Evolutionary conservation across 2,888 invertebrate genomes (phyloP).

Genomic region (Emmelina monodactyla): DNA sequence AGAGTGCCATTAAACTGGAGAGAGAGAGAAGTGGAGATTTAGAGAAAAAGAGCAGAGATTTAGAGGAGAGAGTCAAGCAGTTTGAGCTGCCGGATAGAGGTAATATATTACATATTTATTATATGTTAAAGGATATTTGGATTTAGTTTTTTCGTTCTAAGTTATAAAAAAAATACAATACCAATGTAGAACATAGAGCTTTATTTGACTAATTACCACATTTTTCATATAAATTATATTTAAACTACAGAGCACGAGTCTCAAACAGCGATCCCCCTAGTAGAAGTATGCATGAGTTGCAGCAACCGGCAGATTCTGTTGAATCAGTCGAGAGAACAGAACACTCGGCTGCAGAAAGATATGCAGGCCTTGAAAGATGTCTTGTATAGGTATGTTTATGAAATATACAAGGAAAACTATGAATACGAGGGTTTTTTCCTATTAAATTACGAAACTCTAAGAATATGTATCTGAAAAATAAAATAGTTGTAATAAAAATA

Average conservation of each 20-base stretch:
- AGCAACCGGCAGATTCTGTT: constrained; percentile 58
- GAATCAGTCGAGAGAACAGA: constrained; percentile 58
- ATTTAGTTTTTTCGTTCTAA: too few relatives aligned
- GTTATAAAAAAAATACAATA: not conserved
- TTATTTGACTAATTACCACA: too few relatives aligned
- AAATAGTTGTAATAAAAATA: too few relatives aligned
- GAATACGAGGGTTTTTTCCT: too few relatives aligned
- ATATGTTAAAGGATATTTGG: too few relatives aligned
- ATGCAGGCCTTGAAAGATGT: constrained; percentile 78
- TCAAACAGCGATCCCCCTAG: constrained; percentile 36
- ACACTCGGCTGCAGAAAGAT: constrained; percentile 69
- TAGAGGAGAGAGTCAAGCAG: constrained; percentile 42
- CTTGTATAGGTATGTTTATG: constrained; percentile 67
- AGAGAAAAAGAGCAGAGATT: constrained; percentile 36
- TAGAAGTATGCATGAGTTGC: constrained; percentile 55
- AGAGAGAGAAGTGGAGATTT: constrained; percentile 34
- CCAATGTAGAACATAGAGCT: too few relatives aligned
- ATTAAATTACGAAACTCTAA: too few relatives aligned
- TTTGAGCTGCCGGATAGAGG: constrained; percentile 49
- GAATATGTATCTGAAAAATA: too few relatives aligned
- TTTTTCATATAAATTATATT: not conserved
- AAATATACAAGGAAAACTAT: not conserved
- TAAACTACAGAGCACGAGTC: not conserved
- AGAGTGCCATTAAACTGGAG: constrained; percentile 51
- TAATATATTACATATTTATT: too few relatives aligned